Percentiles rank a stretch among this genome's conserved stretches.
These are phyloP conservation scores for Apteryx mantelli DNA, from an alignment of 2,113 vertebrate species.

Conservation along the genomic window DNA sequence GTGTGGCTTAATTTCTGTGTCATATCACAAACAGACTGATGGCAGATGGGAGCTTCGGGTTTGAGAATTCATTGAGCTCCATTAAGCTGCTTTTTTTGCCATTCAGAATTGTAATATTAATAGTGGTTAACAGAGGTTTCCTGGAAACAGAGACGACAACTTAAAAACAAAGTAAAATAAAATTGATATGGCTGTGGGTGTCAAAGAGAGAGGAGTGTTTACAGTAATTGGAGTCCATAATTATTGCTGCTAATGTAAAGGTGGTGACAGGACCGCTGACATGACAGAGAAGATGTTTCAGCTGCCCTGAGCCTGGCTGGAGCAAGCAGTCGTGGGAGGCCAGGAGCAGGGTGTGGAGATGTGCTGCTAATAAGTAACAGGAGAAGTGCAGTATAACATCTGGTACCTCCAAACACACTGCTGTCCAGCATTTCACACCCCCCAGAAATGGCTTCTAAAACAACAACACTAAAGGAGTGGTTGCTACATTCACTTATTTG, in stretches of 20 bases:
- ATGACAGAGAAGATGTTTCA: neutral
- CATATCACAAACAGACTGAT: neutral
- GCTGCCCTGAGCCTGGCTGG: neutral
- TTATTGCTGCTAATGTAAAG: neutral
- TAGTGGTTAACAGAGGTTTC: constrained; percentile 1
- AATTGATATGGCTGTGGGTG: neutral
- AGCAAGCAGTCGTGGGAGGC: neutral
- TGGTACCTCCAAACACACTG: neutral
- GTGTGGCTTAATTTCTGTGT: neutral
- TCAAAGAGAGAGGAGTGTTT: neutral
- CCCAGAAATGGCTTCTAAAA: neutral
- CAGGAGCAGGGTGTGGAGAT: neutral
- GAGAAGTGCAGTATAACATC: neutral
- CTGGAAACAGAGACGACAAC: neutral
- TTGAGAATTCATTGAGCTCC: constrained; percentile 8
- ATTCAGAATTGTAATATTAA: constrained; percentile 7
- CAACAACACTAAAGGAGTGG: neutral
- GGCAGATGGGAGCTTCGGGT: neutral
- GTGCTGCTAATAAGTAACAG: neutral
- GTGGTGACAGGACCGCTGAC: neutral
- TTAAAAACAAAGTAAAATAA: neutral
- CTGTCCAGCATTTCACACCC: neutral
- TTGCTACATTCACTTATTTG: neutral
- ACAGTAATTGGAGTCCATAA: neutral
- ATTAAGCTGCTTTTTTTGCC: neutral